Percentiles rank a stretch among this genome's conserved stretches.
These are phyloP conservation scores for Lonchura striata DNA, from an alignment of 2,113 vertebrate genomes.

Conservation along the genomic window DNA sequence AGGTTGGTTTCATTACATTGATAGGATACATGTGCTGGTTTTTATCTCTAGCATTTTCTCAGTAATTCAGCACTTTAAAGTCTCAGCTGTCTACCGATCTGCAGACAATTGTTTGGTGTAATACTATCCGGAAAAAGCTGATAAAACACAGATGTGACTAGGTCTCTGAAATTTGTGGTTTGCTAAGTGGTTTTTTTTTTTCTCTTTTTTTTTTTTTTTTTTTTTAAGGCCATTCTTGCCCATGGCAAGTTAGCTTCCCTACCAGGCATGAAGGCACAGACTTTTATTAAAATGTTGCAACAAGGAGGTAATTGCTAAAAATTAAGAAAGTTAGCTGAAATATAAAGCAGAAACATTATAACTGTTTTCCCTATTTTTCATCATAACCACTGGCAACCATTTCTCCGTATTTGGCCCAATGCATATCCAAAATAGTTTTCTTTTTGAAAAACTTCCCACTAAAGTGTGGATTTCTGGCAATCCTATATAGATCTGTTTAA, in stretches of 20 bases:
- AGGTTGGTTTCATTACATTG: conserved; percentile 87
- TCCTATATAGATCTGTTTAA: not conserved
- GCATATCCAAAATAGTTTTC: not conserved
- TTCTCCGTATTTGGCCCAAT: not conserved
- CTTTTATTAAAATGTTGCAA: conserved; percentile 74
- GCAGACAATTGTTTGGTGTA: conserved; percentile 97
- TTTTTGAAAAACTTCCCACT: conserved; percentile 1
- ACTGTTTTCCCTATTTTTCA: not conserved
- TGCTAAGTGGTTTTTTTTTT: conserved; percentile 80
- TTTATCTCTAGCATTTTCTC: conserved; percentile 91
- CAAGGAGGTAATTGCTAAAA: conserved; percentile 70
- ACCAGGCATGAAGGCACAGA: conserved; percentile 65
- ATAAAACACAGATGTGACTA: conserved; percentile 98
- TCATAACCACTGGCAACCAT: not conserved
- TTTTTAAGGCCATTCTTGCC: conserved; percentile 63
- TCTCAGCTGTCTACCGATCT: conserved; percentile 92
- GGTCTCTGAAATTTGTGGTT: conserved; percentile 95
- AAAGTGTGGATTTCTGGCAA: not conserved
- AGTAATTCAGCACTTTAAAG: conserved; percentile 93
- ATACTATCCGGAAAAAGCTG: conserved; percentile 95
- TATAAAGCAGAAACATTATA: conserved; percentile 20
- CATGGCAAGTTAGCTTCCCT: conserved; percentile 78
- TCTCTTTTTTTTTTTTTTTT: not conserved
- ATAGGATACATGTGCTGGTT: conserved; percentile 85
- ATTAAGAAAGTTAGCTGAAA: conserved; percentile 60